These are phyloP conservation scores for Chrysodeixis includens DNA, from an alignment of 2,888 invertebrate genomes.

Conservation along the genomic window DNA sequence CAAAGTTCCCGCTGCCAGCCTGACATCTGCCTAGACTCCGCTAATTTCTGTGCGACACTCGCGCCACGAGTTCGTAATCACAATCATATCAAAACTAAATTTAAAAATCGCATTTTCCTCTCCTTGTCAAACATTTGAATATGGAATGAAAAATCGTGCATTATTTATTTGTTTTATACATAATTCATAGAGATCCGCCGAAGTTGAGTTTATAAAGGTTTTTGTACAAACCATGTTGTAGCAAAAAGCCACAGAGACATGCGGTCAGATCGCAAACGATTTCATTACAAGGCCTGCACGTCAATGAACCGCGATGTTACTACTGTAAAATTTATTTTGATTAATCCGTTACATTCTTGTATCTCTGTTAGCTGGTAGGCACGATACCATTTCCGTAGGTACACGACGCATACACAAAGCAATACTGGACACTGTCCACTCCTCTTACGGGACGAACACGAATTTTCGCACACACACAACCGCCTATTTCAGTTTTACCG, in stretches of 20 bases:
- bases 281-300: constrained; percentile 72
- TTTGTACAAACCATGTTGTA: constrained; percentile 24
- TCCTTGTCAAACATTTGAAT: constrained; percentile 21
- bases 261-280: constrained; percentile 64
- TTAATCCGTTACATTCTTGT: constrained; percentile 70
- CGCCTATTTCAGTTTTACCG: constrained; percentile 83
- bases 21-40: constrained; percentile 16
- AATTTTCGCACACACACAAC: constrained; percentile 85
- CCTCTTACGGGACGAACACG: constrained; percentile 80
- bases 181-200: constrained; percentile 35
- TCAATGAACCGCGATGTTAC: constrained; percentile 65
- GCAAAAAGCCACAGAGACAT: constrained; percentile 26
- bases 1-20: constrained; percentile 29
- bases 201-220: constrained; percentile 22
- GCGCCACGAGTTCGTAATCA: not conserved
- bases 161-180: constrained; percentile 19
- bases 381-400: constrained; percentile 73
- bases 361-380: constrained; percentile 73
- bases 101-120: constrained; percentile 8
- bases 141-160: constrained; percentile 14
- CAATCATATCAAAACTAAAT: constrained; percentile 10
- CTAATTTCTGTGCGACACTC: constrained; percentile 23
- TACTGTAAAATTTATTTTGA: constrained; percentile 81
- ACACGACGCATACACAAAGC: constrained; percentile 82
- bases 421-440: constrained; percentile 83